Percentiles rank a stretch among this genome's conserved stretches.
These are phyloP conservation scores for Xiphophorus couchianus DNA, from an alignment of 2,113 vertebrate genomes.

Conservation along the genomic window DNA sequence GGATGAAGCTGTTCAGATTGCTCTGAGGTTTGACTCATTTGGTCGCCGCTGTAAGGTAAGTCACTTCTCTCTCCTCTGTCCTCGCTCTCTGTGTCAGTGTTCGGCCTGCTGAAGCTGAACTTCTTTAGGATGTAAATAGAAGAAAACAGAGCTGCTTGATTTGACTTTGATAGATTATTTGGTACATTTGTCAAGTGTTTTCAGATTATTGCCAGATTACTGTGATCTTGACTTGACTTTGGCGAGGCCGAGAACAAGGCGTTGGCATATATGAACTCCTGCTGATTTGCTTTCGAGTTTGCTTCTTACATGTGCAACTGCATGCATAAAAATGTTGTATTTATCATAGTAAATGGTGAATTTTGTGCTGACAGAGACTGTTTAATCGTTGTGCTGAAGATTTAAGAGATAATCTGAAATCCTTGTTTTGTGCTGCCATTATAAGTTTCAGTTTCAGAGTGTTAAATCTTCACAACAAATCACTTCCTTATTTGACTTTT, in stretches of 20 bases:
- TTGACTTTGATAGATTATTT: not conserved
- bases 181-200: not conserved
- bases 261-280: not conserved
- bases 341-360: not conserved
- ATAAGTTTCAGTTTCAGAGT: not conserved
- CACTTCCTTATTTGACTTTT: not conserved
- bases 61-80: not conserved
- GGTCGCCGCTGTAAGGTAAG: constrained; percentile 67
- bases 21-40: constrained; percentile 36
- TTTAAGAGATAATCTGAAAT: not conserved
- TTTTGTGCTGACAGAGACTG: constrained; percentile 21
- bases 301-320: not conserved
- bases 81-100: not conserved
- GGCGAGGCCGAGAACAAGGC: constrained; percentile 36
- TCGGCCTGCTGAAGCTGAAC: not conserved
- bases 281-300: constrained; percentile 1
- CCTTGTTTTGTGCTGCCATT: not conserved
- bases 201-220: constrained; percentile 5
- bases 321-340: not conserved
- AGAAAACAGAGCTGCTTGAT: not conserved
- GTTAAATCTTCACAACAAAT: not conserved
- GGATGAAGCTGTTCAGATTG: constrained; percentile 41
- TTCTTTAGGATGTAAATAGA: not conserved
- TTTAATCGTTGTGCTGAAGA: not conserved
- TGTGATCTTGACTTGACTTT: constrained; percentile 75